Conservation (phyloP, 2,797 vertebrate genomes). For the Dendrocincla tyrannina region DNA sequence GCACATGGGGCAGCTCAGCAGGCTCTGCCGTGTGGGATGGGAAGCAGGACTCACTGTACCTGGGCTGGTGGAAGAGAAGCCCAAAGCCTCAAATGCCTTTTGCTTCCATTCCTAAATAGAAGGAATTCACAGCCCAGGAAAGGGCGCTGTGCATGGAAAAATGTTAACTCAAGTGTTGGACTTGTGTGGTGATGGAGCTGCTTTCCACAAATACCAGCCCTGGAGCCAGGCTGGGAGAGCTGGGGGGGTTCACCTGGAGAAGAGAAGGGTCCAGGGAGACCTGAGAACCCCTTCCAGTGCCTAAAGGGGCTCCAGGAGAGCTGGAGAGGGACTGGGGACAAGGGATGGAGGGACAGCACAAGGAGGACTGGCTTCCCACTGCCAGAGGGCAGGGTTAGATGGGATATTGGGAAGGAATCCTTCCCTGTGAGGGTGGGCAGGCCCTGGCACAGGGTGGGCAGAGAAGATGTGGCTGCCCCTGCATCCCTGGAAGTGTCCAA, state of each 20-base stretch:
- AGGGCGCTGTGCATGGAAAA: not conserved
- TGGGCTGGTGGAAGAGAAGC: not conserved
- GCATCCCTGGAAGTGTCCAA: not conserved
- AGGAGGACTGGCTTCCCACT: not conserved
- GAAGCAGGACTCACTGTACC: not conserved
- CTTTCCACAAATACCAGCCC: not conserved
- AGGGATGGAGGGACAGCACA: not conserved
- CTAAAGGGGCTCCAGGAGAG: not conserved
- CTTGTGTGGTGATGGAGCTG: not conserved
- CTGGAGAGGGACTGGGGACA: not conserved
- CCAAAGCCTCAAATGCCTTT: not conserved
- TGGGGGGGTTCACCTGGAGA: not conserved
- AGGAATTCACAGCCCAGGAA: not conserved
- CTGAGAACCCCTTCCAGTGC: fast-evolving
- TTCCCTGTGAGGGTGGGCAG: fast-evolving
- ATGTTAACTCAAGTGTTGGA: not conserved
- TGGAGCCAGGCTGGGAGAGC: not conserved
- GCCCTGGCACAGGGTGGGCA: not conserved
- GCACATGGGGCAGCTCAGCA: not conserved
- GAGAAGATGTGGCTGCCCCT: not conserved
- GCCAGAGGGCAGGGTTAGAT: fast-evolving
- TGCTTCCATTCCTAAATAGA: not conserved
- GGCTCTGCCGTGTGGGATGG: not conserved
- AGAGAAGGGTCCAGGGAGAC: not conserved
- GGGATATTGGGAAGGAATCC: not conserved